phyloP scores from a whole-genome alignment of 2,113 vertebrate species.

The Cyprinodon brontotheroides region DNA sequence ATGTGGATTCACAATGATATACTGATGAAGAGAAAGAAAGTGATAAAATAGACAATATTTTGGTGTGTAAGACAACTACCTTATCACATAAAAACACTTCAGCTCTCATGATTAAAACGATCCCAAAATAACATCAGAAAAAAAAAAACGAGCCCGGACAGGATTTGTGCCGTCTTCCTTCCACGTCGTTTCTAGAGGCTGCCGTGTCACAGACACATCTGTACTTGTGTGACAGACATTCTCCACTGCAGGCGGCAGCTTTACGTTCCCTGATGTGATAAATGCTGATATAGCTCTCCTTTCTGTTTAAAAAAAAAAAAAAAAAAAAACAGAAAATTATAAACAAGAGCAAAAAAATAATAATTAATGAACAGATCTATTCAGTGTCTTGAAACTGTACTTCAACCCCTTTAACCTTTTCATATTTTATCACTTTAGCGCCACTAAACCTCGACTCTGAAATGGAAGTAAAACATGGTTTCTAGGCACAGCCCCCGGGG shows the following conservation, averaged over 20 bases:
- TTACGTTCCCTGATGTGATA: slow-evolving; percentile 9
- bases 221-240: not conserved
- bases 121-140: slow-evolving; percentile 32
- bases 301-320: slow-evolving; percentile 5
- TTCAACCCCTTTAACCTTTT: not conserved
- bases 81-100: not conserved
- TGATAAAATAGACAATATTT: slow-evolving; percentile 8
- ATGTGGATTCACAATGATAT: slow-evolving; percentile 5
- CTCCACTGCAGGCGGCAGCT: slow-evolving; percentile 5
- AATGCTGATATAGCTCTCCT: not conserved
- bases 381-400: not conserved
- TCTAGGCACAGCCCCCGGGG: too few relatives aligned
- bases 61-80: not conserved
- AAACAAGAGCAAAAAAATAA: slow-evolving; percentile 2
- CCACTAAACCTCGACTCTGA: not conserved
- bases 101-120: slow-evolving; percentile 21
- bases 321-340: not conserved
- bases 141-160: not conserved
- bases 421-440: not conserved
- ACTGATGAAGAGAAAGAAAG: slow-evolving; percentile 12
- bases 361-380: not conserved
- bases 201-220: not conserved
- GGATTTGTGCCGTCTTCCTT: not conserved
- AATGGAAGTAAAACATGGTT: too few relatives aligned
- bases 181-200: not conserved